Evolutionary conservation across 2,113 vertebrate genomes (phyloP).

Genomic region (Sceloporus tristichus): DNA sequence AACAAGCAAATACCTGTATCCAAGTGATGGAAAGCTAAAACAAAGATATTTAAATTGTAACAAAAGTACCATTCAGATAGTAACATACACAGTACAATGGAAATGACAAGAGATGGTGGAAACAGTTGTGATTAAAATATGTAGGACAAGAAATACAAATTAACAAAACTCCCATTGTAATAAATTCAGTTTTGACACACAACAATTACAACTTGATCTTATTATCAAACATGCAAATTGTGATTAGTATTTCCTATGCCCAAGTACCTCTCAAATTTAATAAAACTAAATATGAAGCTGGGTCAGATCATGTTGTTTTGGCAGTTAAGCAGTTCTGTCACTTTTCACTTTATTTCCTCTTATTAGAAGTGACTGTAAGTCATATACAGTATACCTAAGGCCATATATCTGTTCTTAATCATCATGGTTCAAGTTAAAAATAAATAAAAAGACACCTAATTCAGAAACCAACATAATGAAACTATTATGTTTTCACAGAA

Average conservation of each 20-base stretch:
- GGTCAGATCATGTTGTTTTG: neutral
- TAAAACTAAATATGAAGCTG: neutral
- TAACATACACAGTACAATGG: constrained; percentile 38
- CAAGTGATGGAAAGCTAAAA: constrained; percentile 86
- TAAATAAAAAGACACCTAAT: neutral
- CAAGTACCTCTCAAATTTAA: neutral
- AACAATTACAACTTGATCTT: neutral
- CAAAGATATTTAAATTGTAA: constrained; percentile 71
- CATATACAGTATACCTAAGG: neutral
- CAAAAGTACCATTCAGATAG: constrained; percentile 23
- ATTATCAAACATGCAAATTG: neutral
- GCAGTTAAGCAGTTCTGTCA: neutral
- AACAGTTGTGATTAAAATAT: neutral
- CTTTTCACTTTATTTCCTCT: neutral
- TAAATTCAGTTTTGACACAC: neutral
- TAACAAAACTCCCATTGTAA: neutral
- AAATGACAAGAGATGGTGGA: constrained; percentile 28
- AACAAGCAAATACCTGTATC: constrained; percentile 85
- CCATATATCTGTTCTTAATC: neutral
- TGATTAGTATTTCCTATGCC: too few relatives aligned
- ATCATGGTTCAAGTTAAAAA: too few relatives aligned
- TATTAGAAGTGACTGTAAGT: neutral
- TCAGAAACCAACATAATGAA: neutral
- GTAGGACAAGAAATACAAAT: neutral
- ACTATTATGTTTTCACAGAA: neutral